Evolutionary conservation across 2,113 vertebrate genomes (phyloP), one percentile per base, ranked within the genome.

Genomic region (Rhinolophus ferrumequinum): DNA sequence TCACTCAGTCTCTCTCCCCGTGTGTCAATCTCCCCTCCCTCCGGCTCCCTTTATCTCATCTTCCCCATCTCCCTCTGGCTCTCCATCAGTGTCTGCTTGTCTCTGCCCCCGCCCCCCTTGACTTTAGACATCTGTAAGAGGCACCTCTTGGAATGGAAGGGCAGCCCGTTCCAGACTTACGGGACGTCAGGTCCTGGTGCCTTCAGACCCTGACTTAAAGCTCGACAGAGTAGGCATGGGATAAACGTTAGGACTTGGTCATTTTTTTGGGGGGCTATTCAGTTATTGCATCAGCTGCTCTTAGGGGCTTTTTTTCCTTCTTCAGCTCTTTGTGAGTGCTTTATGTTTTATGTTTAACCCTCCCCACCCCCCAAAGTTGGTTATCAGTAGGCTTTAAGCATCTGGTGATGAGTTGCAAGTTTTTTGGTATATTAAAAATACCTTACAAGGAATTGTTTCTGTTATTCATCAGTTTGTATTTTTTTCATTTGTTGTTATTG

Each of bases 351-450:
- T 35, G 11, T 64, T 64, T 22, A 64, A 56, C 28, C 24, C 24
- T n/a, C 24, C 2, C 33, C 1, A 66, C 83, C 58, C 0, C 60
- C 18, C 1, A 52, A 69, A 77, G 84, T 77, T 44, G 6, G 19
- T 62, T n/a, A 8, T 81, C 76, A 70, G 60, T 66, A 54, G 70
- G 56, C 80, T 92, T 67, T 41, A 67, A 70, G 91, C 95, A 93
- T 97, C 95, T 98, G 95, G 70, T 50, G 82, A 81, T 95, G 96
- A 88, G 72, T 70, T 96, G 94, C 30, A 83, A 88, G 73, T 60
- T 96, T 95, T 73, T 62, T 3, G 88, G 50, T 82, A 81, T 96
- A 97, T 97, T 70, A 97, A 94, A 96, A 96, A 96, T 96, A 95
- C 90, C 93, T 95, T 76, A 72, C 21, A 80, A 93, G 69, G 84